These are phyloP conservation scores for Fukomys damarensis DNA, from an alignment of 2,113 vertebrate species.

Conservation along the genomic window DNA sequence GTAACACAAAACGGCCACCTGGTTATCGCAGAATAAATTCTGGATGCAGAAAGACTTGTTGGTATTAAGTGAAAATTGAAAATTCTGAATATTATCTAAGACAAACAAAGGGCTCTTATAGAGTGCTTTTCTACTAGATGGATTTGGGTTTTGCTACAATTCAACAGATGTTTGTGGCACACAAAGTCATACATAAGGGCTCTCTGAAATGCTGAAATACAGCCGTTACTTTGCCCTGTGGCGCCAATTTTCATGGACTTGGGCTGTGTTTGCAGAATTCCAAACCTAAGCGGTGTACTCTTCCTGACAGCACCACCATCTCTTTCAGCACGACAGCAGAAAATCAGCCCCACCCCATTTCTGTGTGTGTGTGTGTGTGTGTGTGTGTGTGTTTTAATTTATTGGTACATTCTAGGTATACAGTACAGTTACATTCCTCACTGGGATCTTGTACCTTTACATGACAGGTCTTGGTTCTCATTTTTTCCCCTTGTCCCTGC, in stretches of 20 bases:
- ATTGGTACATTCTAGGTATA: no score
- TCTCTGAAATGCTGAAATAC: not conserved
- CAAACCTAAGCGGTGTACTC: not conserved
- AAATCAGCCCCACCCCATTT: not conserved
- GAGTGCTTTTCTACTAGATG: not conserved
- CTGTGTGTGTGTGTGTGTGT: no score
- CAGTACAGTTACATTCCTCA: no score
- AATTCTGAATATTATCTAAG: conserved; percentile 55
- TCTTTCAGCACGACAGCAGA: not conserved
- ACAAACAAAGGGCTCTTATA: not conserved
- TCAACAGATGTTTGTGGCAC: not conserved
- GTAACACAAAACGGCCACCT: conserved; percentile 38
- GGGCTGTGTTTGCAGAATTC: not conserved
- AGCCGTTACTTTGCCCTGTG: not conserved
- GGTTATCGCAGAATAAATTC: conserved; percentile 57
- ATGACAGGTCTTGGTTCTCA: no score
- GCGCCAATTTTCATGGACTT: not conserved
- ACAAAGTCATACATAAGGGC: not conserved
- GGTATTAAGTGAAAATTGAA: conserved; percentile 11
- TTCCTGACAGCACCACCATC: not conserved
- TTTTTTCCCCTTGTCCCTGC: no score
- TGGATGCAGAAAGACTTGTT: not conserved
- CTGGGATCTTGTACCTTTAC: no score
- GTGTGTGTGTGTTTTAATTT: no score
- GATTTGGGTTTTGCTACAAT: not conserved